A percentile compares a stretch with the other conserved stretches of the same genome.
Conservation (phyloP, 2,797 vertebrate species). For the Sciurus carolinensis region DNA sequence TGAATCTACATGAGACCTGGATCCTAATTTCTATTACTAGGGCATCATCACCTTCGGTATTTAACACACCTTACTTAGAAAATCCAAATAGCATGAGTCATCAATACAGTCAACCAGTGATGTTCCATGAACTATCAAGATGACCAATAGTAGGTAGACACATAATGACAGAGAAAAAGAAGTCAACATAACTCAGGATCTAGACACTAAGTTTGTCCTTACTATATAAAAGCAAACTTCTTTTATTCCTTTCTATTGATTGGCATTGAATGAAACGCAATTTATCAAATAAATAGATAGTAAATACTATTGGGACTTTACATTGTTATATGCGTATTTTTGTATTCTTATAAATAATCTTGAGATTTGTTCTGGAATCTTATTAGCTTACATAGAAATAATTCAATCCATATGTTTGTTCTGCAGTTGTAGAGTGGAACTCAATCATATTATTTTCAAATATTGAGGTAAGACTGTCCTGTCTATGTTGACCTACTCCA, state of each 20-base stretch:
- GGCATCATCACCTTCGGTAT: not conserved
- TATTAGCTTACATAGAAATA: constrained; percentile 25
- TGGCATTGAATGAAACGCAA: constrained; percentile 34
- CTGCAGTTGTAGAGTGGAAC: not conserved
- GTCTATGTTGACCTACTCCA: not conserved
- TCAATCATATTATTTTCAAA: not conserved
- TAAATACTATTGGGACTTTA: not conserved
- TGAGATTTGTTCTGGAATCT: constrained; percentile 26
- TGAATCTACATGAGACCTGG: not conserved
- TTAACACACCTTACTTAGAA: not conserved
- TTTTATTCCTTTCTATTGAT: constrained; percentile 50
- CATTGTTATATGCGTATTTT: not conserved
- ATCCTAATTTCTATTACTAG: not conserved
- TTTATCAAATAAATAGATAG: not conserved
- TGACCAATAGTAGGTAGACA: not conserved
- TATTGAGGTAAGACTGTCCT: not conserved
- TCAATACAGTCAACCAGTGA: not conserved
- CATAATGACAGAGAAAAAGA: not conserved
- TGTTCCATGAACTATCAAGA: not conserved
- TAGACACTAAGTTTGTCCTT: not conserved
- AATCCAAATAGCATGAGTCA: not conserved
- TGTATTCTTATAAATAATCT: constrained; percentile 2
- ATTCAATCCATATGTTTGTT: not conserved
- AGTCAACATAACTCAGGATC: not conserved
- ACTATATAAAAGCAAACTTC: not conserved